Conservation (phyloP, 2,797 vertebrate genomes). For the Macropodus opercularis region DNA sequence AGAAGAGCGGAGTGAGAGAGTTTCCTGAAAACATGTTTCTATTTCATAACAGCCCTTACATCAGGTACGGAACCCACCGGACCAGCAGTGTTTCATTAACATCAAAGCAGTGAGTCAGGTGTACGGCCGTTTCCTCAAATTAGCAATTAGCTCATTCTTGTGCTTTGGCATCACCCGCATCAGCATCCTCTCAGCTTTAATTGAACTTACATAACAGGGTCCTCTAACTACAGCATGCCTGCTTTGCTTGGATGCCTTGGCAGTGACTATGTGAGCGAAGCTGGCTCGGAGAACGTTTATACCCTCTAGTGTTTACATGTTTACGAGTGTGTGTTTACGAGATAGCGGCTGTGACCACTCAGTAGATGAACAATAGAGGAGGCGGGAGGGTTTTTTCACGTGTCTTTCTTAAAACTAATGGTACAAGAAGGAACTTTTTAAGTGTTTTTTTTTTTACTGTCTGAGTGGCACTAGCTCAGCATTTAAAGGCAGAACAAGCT, state of each 20-base stretch:
- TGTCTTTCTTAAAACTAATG: neutral
- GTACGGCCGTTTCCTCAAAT: conserved; percentile 53
- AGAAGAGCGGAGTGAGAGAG: neutral
- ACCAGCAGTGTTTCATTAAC: conserved; percentile 65
- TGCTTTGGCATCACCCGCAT: conserved; percentile 60
- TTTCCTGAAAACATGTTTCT: conserved; percentile 39
- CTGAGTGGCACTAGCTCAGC: conserved; percentile 9
- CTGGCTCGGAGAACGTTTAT: conserved; percentile 53
- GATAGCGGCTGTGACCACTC: conserved; percentile 43
- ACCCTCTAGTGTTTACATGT: conserved; percentile 51
- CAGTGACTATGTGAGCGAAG: conserved; percentile 46
- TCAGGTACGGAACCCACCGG: conserved; percentile 11
- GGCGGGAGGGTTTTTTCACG: neutral
- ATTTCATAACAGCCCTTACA: conserved; percentile 24
- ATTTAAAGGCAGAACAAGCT: neutral
- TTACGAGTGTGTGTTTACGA: conserved; percentile 61
- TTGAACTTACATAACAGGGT: conserved; percentile 61
- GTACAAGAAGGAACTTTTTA: neutral
- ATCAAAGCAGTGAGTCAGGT: conserved; percentile 65
- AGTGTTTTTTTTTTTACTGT: neutral
- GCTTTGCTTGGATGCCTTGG: conserved; percentile 58
- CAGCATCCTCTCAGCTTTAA: conserved; percentile 47
- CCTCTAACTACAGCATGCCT: conserved; percentile 28
- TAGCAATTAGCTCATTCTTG: conserved; percentile 66
- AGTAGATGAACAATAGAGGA: conserved; percentile 38